Conservation (phyloP, 2,888 invertebrate genomes). For the Pachymerium ferrugineum region DNA sequence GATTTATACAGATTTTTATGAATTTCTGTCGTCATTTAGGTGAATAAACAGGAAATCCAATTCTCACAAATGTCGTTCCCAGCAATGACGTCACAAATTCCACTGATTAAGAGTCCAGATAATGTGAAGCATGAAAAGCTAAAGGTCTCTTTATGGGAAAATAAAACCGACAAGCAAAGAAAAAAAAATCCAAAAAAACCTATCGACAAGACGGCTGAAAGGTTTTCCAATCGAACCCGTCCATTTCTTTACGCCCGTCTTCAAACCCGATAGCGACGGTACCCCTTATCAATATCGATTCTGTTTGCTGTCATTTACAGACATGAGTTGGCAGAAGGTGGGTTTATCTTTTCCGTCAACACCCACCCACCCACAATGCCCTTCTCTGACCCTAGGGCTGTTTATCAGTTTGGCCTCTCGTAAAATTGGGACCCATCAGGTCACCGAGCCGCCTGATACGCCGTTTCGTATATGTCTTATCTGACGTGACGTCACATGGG, state of each 20-base stretch:
- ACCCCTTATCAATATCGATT: slow-evolving; percentile 13
- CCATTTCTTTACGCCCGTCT: not conserved
- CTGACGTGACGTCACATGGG: slow-evolving; percentile 16
- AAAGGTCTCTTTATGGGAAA: too few species aligned
- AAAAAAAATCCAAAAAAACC: not conserved
- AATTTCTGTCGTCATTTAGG: too few species aligned
- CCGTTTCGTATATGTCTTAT: not conserved
- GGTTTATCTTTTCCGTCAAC: slow-evolving; percentile 17
- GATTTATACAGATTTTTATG: too few species aligned
- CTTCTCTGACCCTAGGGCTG: not conserved
- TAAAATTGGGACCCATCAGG: slow-evolving; percentile 22
- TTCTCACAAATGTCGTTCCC: too few species aligned
- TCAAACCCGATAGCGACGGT: slow-evolving; percentile 11
- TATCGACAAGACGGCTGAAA: not conserved
- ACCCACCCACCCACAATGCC: not conserved
- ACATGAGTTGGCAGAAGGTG: not conserved
- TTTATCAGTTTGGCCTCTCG: slow-evolving; percentile 27
- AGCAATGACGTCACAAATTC: too few species aligned
- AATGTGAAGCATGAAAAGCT: too few species aligned
- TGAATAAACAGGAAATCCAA: too few species aligned
- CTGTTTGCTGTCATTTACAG: slow-evolving; percentile 22
- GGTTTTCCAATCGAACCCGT: not conserved
- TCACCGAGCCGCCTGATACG: slow-evolving; percentile 19
- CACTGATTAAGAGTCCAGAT: too few species aligned
- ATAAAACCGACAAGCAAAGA: too few species aligned